Evolutionary conservation across 92 coral and sea anemone genomes (phyloP).

Genomic region (Blastomussa wellsi): DNA sequence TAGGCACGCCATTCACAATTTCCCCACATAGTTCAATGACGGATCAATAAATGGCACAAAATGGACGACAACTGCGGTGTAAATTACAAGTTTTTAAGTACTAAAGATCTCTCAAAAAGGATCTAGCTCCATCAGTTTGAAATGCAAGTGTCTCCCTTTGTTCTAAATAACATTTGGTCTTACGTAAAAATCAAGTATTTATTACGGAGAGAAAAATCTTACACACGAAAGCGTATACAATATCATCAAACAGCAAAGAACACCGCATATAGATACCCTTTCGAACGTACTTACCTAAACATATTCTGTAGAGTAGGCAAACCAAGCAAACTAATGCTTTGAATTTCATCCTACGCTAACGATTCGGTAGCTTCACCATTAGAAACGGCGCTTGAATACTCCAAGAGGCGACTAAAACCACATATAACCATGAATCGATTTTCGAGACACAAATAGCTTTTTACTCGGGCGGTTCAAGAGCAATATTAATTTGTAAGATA

Average conservation of each 20-base stretch:
- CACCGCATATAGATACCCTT: slow-evolving; percentile 40
- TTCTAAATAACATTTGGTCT: slow-evolving; percentile 25
- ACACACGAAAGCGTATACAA: slow-evolving; percentile 45
- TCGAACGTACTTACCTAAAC: slow-evolving; percentile 66
- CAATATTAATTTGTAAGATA: slow-evolving; percentile 67
- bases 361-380: slow-evolving; percentile 68
- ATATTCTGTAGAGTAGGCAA: slow-evolving; percentile 53
- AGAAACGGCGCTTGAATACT: slow-evolving; percentile 50
- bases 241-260: slow-evolving; percentile 41
- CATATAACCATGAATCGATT: slow-evolving; percentile 52
- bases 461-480: slow-evolving; percentile 61
- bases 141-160: slow-evolving; percentile 16
- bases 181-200: slow-evolving; percentile 18
- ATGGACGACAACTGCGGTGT: slow-evolving; percentile 45
- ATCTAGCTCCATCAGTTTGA: neutral
- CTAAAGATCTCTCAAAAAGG: slow-evolving; percentile 30
- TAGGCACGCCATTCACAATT: slow-evolving; percentile 26
- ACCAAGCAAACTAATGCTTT: slow-evolving; percentile 79
- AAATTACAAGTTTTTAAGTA: slow-evolving; percentile 38
- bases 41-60: slow-evolving; percentile 30
- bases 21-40: slow-evolving; percentile 24
- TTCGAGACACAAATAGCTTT: slow-evolving; percentile 7
- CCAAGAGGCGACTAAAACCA: slow-evolving; percentile 48
- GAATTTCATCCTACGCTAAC: slow-evolving; percentile 81
- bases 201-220: slow-evolving; percentile 29